These are phyloP conservation scores for Drosophila infuscata DNA, from an alignment of 2,888 invertebrate species.

Conservation along the genomic window DNA sequence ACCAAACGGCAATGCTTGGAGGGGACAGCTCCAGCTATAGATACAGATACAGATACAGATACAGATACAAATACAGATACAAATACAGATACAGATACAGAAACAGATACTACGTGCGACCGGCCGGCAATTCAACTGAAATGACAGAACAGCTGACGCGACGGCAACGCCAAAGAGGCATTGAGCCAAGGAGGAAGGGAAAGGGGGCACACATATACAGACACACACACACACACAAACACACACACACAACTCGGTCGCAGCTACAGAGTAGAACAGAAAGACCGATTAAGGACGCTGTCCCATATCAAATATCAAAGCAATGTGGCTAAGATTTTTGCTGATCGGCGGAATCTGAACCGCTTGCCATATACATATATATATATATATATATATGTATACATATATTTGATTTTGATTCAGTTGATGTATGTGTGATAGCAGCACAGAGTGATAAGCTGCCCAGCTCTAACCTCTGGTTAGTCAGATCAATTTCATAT, in stretches of 20 bases:
- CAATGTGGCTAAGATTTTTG: constrained; percentile 47
- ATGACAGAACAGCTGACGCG: constrained; percentile 66
- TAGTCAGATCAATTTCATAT: constrained; percentile 48
- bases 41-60: constrained; percentile 6
- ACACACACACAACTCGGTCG: neutral
- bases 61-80: constrained; percentile 16
- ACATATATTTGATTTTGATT: neutral
- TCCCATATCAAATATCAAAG: constrained; percentile 60
- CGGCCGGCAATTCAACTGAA: constrained; percentile 62
- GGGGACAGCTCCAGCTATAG: constrained; percentile 31
- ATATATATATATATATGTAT: neutral
- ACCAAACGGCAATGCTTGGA: constrained; percentile 39
- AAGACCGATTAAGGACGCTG: constrained; percentile 43
- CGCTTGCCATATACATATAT: constrained; percentile 4
- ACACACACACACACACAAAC: neutral
- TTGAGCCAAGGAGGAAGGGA: neutral
- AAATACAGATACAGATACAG: constrained; percentile 22
- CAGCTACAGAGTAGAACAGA: constrained; percentile 5
- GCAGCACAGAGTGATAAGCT: constrained; percentile 22
- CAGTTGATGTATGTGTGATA: neutral
- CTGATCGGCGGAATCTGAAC: constrained; percentile 39
- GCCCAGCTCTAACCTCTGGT: constrained; percentile 36
- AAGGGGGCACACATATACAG: neutral
- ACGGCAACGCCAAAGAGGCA: constrained; percentile 15
- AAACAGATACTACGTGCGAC: constrained; percentile 37